Conservation (phyloP, 2,113 vertebrate genomes). For the Halcyon malimbica region DNA sequence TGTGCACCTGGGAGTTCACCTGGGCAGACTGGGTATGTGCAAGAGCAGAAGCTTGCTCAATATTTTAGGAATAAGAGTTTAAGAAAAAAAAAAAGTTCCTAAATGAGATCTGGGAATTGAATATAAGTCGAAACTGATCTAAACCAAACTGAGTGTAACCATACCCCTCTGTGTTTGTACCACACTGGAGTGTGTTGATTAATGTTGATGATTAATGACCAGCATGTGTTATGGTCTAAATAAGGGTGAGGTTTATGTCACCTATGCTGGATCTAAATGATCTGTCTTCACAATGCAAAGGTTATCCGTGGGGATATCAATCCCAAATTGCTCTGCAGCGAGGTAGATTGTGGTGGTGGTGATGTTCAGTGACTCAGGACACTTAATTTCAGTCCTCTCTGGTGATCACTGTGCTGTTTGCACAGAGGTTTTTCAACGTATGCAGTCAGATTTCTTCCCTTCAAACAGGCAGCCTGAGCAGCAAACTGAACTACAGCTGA, state of each 20-base stretch:
- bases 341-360: too few species aligned
- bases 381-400: background rate
- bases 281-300: background rate
- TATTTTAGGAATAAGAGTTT: background rate
- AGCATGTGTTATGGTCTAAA: rapidly evolving
- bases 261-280: background rate
- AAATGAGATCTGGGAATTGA: background rate
- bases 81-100: background rate
- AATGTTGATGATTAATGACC: background rate
- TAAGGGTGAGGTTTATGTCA: background rate
- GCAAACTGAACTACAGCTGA: background rate
- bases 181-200: background rate
- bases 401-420: background rate
- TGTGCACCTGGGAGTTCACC: background rate
- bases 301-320: background rate
- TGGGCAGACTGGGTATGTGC: background rate
- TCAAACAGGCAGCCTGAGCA: rapidly evolving
- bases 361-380: background rate
- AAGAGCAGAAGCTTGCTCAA: background rate
- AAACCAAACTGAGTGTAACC: background rate
- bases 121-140: background rate
- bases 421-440: background rate
- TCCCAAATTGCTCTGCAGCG: background rate
- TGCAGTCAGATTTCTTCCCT: background rate
- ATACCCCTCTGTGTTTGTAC: background rate